Evolutionary conservation across 2,113 vertebrate genomes (phyloP).

Genomic region (Zosterops pallidus): DNA sequence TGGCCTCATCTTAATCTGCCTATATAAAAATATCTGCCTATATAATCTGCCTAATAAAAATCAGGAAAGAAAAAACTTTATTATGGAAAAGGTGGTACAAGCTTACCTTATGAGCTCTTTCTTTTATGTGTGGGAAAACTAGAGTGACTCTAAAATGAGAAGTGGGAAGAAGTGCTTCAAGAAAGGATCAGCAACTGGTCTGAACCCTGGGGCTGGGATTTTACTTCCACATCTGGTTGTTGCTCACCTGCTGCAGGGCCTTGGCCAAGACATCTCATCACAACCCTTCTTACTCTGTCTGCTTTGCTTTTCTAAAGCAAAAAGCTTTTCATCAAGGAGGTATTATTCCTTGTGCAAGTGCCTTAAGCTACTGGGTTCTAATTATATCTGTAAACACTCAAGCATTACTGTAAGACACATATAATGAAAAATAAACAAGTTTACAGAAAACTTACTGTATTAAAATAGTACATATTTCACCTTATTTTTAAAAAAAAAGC

Average conservation of each 20-base stretch:
- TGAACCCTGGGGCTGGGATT: not conserved
- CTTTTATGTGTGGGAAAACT: not conserved
- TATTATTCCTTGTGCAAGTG: not conserved
- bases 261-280: not conserved
- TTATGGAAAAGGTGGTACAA: accelerated
- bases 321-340: not conserved
- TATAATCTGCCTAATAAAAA: not conserved
- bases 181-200: not conserved
- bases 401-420: not conserved
- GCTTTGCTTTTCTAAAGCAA: not conserved
- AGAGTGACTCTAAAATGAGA: not conserved
- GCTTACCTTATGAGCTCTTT: not conserved
- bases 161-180: not conserved
- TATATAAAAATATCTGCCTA: not conserved
- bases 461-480: not conserved
- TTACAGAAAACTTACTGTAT: not conserved
- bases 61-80: not conserved
- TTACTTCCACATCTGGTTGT: not conserved
- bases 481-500: not conserved
- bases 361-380: not conserved
- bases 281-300: not conserved
- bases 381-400: not conserved
- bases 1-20: not conserved
- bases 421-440: not conserved
- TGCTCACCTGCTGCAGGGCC: not conserved